Conservation (phyloP, 1,140 invertebrate species). For the Callitettix versicolor region DNA sequence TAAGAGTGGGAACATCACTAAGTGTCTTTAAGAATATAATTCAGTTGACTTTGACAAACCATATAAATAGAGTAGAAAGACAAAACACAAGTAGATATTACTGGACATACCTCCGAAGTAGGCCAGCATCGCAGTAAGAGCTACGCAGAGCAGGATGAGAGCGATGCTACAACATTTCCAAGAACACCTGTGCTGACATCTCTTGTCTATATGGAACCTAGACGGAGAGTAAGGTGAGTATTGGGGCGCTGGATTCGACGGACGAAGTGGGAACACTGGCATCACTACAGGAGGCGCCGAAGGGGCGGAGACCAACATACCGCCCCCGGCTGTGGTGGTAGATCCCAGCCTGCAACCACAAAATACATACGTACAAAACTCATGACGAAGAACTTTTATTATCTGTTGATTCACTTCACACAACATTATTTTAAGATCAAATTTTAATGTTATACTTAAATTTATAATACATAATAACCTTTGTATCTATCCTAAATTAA, state of each 20-base stretch:
- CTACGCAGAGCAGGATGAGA: conserved; percentile 77
- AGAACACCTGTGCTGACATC: conserved; percentile 81
- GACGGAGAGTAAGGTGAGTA: conserved; percentile 78
- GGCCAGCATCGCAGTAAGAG: conserved; percentile 79
- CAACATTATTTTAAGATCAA: no score
- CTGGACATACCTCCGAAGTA: conserved; percentile 93
- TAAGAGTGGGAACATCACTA: no score
- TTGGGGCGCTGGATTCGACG: conserved; percentile 57
- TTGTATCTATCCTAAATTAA: no score
- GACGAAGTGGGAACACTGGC: conserved; percentile 64
- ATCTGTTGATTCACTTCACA: no score
- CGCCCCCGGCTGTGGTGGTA: conserved; percentile 4
- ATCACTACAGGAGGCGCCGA: conserved; percentile 53
- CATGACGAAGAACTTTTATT: no score
- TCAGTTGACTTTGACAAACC: no score
- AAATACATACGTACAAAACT: not conserved
- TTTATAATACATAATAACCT: no score
- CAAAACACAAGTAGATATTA: no score
- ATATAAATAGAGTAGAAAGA: no score
- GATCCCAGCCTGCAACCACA: conserved; percentile 1
- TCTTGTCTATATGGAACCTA: conserved; percentile 86
- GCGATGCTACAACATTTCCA: conserved; percentile 91
- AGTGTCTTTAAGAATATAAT: no score
- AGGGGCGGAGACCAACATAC: conserved; percentile 10
- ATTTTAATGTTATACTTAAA: no score